Conservation (phyloP, 2,888 invertebrate genomes). For the Sinodicranocentrus sp. region DNA sequence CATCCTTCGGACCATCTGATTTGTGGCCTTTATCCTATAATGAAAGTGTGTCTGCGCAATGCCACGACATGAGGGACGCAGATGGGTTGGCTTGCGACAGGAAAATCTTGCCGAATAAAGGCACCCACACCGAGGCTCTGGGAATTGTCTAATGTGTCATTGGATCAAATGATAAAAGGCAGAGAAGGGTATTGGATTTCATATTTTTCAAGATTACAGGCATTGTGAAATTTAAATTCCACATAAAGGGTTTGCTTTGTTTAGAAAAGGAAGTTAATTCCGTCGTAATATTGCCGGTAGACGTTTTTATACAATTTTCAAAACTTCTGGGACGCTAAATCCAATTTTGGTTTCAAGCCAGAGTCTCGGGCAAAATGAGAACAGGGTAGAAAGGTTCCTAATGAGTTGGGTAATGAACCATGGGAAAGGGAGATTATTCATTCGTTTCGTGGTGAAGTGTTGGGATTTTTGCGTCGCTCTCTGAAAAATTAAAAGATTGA, state of each 20-base stretch:
- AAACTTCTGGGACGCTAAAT: constrained; percentile 6
- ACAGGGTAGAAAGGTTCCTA: constrained; percentile 67
- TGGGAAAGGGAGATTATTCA: constrained; percentile 58
- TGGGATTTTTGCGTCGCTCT: constrained; percentile 59
- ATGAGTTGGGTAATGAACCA: constrained; percentile 76
- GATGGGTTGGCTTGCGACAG: constrained; percentile 54
- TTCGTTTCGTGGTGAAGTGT: constrained; percentile 57
- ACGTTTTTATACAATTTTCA: constrained; percentile 22
- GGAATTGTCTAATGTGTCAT: constrained; percentile 29
- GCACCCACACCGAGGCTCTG: constrained; percentile 32
- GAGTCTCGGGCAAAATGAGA: constrained; percentile 16
- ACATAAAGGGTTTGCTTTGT: constrained; percentile 12
- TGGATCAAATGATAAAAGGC: constrained; percentile 15
- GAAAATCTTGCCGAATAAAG: constrained; percentile 35
- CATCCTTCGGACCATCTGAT: constrained; percentile 57
- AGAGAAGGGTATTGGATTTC: constrained; percentile 34
- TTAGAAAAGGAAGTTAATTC: constrained; percentile 27
- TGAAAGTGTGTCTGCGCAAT: constrained; percentile 56
- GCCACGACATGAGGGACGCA: constrained; percentile 55
- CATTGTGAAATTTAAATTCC: constrained; percentile 3
- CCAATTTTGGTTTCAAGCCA: constrained; percentile 66
- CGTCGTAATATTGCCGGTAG: too few relatives aligned
- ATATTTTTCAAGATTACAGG: constrained; percentile 24
- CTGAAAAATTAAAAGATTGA: constrained; percentile 30
- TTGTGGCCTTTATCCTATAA: constrained; percentile 52